Evolutionary conservation across 2,888 invertebrate species (phyloP).

Genomic region (Alloplasta piceator): DNA sequence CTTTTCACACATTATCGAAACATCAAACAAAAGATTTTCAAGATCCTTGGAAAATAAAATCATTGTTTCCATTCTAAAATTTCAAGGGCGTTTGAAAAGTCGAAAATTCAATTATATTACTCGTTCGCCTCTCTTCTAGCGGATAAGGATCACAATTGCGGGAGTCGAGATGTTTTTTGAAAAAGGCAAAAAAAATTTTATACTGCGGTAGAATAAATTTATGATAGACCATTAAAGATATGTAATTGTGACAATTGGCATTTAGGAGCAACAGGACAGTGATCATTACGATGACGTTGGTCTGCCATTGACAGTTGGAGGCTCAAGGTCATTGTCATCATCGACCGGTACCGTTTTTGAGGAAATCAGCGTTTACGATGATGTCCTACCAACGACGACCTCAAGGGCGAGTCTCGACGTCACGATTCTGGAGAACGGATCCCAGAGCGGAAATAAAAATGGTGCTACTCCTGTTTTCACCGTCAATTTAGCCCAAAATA

Average conservation of each 20-base stretch:
- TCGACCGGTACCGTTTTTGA: constrained; percentile 1
- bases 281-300: constrained; percentile 69
- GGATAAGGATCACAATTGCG: too few species aligned
- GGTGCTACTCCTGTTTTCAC: neutral
- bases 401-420: neutral
- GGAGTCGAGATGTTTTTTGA: too few species aligned
- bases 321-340: neutral
- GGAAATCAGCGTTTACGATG: constrained; percentile 68
- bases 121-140: too few species aligned
- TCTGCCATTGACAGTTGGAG: constrained; percentile 27
- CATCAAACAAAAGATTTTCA: too few species aligned
- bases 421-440: constrained; percentile 4
- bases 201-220: neutral
- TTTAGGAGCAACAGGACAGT: constrained; percentile 55
- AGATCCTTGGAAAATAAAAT: too few species aligned
- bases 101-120: too few species aligned
- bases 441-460: constrained; percentile 7
- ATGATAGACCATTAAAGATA: neutral
- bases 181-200: too few species aligned
- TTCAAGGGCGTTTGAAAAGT: too few species aligned
- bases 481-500: constrained; percentile 37
- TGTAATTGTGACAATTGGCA: neutral
- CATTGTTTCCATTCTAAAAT: too few species aligned
- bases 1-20: too few species aligned
- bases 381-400: constrained; percentile 68